Percentiles rank a stretch among this genome's conserved stretches.
These are phyloP conservation scores for Ivindomyrus marchei DNA, from an alignment of 2,113 vertebrate species.

Conservation along the genomic window DNA sequence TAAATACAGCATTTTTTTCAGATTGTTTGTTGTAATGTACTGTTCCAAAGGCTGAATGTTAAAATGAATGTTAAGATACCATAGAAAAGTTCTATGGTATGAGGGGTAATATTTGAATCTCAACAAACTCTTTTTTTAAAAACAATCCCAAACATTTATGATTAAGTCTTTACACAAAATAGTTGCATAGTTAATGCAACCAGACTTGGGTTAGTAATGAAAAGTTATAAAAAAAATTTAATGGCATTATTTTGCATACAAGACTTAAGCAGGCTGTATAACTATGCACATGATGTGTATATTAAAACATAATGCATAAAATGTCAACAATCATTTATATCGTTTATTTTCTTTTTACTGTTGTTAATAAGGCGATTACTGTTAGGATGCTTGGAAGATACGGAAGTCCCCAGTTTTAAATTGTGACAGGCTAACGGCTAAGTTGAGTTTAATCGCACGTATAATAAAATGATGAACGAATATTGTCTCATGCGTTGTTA, in stretches of 20 bases:
- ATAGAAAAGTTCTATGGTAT: not conserved
- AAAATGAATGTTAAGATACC: not conserved
- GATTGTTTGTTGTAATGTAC: not conserved
- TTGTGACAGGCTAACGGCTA: not conserved
- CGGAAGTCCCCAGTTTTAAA: not conserved
- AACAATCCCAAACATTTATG: not conserved
- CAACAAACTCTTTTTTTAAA: not conserved
- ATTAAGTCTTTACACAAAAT: not conserved
- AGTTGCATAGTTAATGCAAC: not conserved
- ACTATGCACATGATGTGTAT: not conserved
- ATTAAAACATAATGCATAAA: not conserved
- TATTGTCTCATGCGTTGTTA: not conserved
- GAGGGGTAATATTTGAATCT: not conserved
- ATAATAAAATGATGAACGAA: not conserved
- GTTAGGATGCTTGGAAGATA: not conserved
- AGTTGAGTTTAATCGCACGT: not conserved
- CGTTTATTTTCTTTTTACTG: not conserved
- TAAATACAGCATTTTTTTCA: not conserved
- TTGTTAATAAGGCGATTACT: not conserved
- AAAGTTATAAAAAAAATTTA: not conserved
- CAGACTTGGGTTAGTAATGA: not conserved
- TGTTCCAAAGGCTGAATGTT: not conserved
- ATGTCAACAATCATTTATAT: not conserved
- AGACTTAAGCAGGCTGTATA: not conserved
- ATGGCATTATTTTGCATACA: not conserved